These are phyloP conservation scores for Palythoa grandis DNA, from an alignment of 92 coral and sea anemone species.

Conservation along the genomic window DNA sequence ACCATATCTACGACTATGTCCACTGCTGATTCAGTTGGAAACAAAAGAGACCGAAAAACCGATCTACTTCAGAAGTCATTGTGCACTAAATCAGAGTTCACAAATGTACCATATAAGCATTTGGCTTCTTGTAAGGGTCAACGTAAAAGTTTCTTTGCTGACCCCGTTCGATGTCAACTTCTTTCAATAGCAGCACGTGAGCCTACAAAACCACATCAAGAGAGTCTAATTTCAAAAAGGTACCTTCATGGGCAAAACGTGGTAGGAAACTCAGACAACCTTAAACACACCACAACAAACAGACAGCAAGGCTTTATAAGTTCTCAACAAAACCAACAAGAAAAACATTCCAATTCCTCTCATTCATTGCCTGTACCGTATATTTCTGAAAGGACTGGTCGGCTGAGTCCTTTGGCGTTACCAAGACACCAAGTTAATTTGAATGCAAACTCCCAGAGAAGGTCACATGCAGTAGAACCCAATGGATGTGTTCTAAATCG, in stretches of 20 bases:
- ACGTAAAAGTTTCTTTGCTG: background rate
- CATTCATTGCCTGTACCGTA: background rate
- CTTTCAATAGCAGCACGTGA: background rate
- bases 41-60: background rate
- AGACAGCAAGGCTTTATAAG: background rate
- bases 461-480: background rate
- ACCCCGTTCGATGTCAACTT: background rate
- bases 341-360: background rate
- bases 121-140: background rate
- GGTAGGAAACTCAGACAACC: background rate
- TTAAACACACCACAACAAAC: background rate
- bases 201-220: background rate
- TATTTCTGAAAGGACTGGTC: background rate
- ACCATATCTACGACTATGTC: background rate
- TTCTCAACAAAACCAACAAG: background rate
- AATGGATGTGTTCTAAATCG: no score
- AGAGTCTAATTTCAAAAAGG: background rate
- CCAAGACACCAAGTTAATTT: background rate
- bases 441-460: constrained; percentile 1
- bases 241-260: background rate
- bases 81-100: background rate
- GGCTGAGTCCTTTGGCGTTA: background rate
- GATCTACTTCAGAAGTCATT: background rate
- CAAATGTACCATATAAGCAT: background rate
- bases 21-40: background rate